Conservation (phyloP, 2,113 vertebrate genomes). For the Macroglossus sobrinus region DNA sequence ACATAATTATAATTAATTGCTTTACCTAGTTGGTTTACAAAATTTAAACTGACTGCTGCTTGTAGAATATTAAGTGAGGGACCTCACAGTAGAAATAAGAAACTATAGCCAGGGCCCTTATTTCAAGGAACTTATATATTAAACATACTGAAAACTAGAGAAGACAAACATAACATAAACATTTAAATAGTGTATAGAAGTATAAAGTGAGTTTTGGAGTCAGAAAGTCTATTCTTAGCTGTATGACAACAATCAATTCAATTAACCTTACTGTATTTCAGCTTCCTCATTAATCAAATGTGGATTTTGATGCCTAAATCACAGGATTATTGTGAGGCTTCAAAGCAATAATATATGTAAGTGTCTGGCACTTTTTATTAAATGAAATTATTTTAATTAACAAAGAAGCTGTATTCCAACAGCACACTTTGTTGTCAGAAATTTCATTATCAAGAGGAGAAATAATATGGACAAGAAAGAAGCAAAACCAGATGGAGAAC, state of each 20-base stretch:
- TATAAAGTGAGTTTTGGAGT: background rate
- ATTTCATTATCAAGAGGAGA: conserved; percentile 2
- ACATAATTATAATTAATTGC: conserved; percentile 13
- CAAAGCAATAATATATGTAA: background rate
- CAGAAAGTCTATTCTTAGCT: background rate
- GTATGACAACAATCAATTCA: background rate
- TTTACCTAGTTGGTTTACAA: conserved; percentile 35
- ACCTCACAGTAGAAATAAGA: conserved; percentile 24
- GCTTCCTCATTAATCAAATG: background rate
- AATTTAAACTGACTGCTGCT: conserved; percentile 16
- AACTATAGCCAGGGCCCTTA: background rate
- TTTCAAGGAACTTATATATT: background rate
- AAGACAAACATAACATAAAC: background rate
- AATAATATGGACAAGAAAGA: background rate
- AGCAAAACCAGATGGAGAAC: background rate
- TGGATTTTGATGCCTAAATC: background rate
- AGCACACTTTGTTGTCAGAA: background rate
- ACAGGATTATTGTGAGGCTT: background rate
- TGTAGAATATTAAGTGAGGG: background rate
- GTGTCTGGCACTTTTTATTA: background rate
- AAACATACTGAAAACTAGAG: conserved; percentile 25
- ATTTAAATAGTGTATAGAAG: background rate
- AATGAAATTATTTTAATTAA: conserved; percentile 19
- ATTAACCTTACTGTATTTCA: background rate
- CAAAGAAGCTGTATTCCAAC: background rate